Evolutionary conservation across 2,888 invertebrate species (phyloP).

Genomic region (Phyto melanocephala): DNA sequence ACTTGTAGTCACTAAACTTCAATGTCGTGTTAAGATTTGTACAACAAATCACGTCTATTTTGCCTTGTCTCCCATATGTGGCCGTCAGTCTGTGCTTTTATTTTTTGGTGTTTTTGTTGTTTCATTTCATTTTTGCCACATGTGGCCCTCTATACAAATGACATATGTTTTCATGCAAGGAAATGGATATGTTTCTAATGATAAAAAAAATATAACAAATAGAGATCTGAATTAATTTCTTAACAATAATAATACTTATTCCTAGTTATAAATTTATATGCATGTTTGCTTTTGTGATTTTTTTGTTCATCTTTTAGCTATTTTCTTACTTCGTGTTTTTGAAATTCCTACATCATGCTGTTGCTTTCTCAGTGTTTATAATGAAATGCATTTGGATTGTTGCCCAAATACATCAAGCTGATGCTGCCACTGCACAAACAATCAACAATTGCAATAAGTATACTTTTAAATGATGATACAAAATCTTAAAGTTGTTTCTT

Average conservation of each 20-base stretch:
- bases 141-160: constrained; percentile 45
- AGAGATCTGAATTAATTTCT: constrained; percentile 60
- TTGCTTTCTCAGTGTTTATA: constrained; percentile 55
- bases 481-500: constrained; percentile 28
- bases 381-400: constrained; percentile 68
- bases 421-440: constrained; percentile 33
- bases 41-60: constrained; percentile 62
- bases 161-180: constrained; percentile 49
- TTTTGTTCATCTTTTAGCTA: constrained; percentile 7
- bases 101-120: background rate
- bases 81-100: constrained; percentile 31
- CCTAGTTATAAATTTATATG: constrained; percentile 28
- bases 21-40: constrained; percentile 60
- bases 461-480: constrained; percentile 58
- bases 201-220: constrained; percentile 35
- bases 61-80: constrained; percentile 50
- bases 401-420: constrained; percentile 67
- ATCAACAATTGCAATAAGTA: constrained; percentile 62
- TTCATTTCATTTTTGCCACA: constrained; percentile 43
- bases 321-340: constrained; percentile 37
- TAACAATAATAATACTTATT: constrained; percentile 61
- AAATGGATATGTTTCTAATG: constrained; percentile 49
- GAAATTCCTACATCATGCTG: constrained; percentile 43
- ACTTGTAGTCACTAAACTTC: constrained; percentile 53
- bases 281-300: constrained; percentile 23